Conservation (phyloP, 2,888 invertebrate species). For the Teinopalpus imperialis region DNA sequence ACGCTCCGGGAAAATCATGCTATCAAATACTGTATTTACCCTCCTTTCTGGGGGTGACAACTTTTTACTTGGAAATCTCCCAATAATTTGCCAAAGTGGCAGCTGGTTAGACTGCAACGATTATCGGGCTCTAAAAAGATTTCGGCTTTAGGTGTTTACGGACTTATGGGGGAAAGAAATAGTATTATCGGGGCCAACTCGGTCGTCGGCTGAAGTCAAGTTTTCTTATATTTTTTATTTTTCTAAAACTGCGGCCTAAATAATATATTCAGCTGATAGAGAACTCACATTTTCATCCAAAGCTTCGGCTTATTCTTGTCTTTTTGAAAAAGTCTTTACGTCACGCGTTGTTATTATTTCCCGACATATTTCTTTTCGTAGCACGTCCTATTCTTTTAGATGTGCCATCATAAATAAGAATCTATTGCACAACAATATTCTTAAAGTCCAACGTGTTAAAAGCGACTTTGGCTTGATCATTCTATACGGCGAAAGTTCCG, state of each 20-base stretch:
- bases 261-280: background rate
- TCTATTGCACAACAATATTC: slow-evolving; percentile 23
- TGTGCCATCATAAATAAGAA: slow-evolving; percentile 40
- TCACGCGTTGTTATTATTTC: slow-evolving; percentile 43
- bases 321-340: slow-evolving; percentile 12
- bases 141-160: slow-evolving; percentile 41
- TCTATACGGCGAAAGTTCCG: slow-evolving; percentile 37
- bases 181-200: slow-evolving; percentile 16
- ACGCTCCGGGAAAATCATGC: slow-evolving; percentile 73
- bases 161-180: slow-evolving; percentile 31
- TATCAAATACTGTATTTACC: slow-evolving; percentile 73
- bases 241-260: background rate
- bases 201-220: no score
- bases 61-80: slow-evolving; percentile 73
- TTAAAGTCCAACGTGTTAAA: slow-evolving; percentile 36
- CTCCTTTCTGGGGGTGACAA: slow-evolving; percentile 68
- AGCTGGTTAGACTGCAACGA: slow-evolving; percentile 76
- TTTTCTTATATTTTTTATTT: no score
- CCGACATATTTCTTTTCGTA: slow-evolving; percentile 50
- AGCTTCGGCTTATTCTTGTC: slow-evolving; percentile 19
- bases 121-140: slow-evolving; percentile 73
- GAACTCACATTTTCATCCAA: slow-evolving; percentile 11
- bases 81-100: slow-evolving; percentile 80
- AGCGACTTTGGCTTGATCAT: slow-evolving; percentile 39
- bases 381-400: slow-evolving; percentile 60